Base-by-base conservation (phyloP, 2,113 vertebrate genomes). In the Aleadryas rufinucha region DNA sequence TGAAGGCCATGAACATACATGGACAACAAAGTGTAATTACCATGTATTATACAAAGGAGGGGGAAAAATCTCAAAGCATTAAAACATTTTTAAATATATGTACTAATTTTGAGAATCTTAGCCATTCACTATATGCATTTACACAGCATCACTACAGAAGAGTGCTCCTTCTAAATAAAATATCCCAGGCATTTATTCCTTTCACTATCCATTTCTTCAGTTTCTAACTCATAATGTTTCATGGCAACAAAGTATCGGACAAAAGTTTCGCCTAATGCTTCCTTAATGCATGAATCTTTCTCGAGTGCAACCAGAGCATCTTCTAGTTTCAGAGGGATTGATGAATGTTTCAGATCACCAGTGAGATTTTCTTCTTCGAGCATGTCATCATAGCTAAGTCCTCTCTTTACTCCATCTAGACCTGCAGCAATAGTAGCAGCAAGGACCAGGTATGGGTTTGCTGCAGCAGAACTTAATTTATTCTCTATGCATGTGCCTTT, bases 141-240 rank as follows among this genome's bases (percentile, higher is more conserved):
- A 78, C 92, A 96, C 88, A 41, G 44, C 93, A 93, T 18, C 77
- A 84, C 76, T 79, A 53, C 60, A 89, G 41, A 79, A 66, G 17
- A 54, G 9, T 31, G 15, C 7, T 41, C 39, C 41, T 60, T 91
- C 95, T 99, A 99, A 96, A 99, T 99, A 77, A 99, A 99, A 97
- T 99, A 99, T 37, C 99, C 99, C 60, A 99, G 96, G 93, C 98
- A 99, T 96, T 99, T 99, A 96, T 99, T 99, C 74, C 98, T 98
- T 94, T 99, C 99, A 0, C 97, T 97, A 70, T 99, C 99, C 71
- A 98, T 93, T 95, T 99, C 98, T 97, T 99, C 98, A 7, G 98
- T 99, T 97, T 99, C 99, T 87, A 99, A 98, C 94, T 99, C 99
- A 83, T 99, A 98, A 69, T 97, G 98, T 93, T 99, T 99, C 98